phyloP scores from a whole-genome alignment of 2,888 invertebrate species.

The Mystacides longicornis region DNA sequence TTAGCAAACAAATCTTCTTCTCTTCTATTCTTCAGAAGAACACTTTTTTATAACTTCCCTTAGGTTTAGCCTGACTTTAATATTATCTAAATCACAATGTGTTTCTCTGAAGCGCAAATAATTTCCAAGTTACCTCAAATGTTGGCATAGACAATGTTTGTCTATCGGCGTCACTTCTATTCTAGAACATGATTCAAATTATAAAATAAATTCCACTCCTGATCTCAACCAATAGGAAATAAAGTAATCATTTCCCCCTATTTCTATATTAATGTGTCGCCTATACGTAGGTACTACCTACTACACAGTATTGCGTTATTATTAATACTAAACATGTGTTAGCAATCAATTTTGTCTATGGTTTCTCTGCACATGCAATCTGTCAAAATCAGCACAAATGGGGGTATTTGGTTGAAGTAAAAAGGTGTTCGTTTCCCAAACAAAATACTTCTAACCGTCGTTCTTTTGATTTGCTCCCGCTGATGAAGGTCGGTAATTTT shows the following conservation, averaged over 20 bases:
- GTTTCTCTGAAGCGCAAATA: no score
- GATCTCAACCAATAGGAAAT: neutral
- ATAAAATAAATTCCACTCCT: neutral
- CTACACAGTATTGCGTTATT: neutral
- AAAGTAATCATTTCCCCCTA: neutral
- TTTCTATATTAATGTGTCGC: neutral
- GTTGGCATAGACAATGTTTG: no score
- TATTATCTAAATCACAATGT: no score
- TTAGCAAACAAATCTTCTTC: no score
- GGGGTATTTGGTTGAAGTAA: neutral
- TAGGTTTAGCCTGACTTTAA: no score
- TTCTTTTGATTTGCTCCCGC: neutral
- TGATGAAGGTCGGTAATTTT: neutral
- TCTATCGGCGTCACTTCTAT: neutral
- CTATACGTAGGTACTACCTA: neutral
- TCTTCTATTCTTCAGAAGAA: no score
- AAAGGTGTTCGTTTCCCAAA: neutral
- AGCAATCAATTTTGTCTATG: neutral
- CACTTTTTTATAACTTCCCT: no score
- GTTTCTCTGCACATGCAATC: neutral
- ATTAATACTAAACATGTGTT: conserved; percentile 1
- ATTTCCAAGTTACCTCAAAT: no score
- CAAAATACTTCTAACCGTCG: neutral
- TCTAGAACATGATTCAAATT: neutral
- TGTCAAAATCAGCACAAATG: neutral